Conservation (phyloP, 2,113 vertebrate species). For the Pygoscelis adeliae region DNA sequence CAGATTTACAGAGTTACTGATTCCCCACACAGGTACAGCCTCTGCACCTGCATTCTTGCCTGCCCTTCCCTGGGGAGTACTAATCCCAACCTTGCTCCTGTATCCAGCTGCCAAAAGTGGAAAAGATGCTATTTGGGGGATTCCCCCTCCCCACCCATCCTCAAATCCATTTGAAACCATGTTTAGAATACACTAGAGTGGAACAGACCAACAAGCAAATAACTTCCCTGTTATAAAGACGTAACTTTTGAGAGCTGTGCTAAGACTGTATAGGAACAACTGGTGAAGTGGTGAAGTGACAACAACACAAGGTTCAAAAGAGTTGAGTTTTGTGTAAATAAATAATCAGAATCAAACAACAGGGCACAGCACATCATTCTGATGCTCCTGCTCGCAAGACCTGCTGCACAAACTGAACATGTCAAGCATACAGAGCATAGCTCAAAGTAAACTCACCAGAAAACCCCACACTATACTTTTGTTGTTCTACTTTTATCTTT, state of each 20-base stretch:
- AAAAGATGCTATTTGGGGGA: background rate
- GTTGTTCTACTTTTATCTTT: background rate
- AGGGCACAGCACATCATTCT: background rate
- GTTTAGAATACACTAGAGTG: background rate
- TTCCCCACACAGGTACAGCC: background rate
- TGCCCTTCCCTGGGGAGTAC: background rate
- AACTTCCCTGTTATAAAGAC: background rate
- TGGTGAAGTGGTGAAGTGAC: background rate
- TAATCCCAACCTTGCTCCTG: background rate
- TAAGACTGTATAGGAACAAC: background rate
- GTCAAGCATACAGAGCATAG: background rate
- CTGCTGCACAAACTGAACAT: background rate
- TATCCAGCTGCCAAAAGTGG: background rate
- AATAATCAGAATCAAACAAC: background rate
- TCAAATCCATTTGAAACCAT: background rate
- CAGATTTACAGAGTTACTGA: background rate
- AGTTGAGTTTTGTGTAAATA: background rate
- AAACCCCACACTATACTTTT: background rate
- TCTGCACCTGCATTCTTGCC: background rate
- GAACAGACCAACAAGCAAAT: background rate
- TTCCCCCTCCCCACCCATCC: background rate
- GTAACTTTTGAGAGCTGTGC: background rate
- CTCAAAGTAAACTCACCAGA: background rate
- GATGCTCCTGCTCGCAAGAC: background rate
- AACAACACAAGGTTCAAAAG: background rate